Percentiles rank a stretch among this genome's conserved stretches.
Evolutionary conservation across 2,888 invertebrate species (phyloP).

Genomic region (Hirtodrosophila alboralis): DNA sequence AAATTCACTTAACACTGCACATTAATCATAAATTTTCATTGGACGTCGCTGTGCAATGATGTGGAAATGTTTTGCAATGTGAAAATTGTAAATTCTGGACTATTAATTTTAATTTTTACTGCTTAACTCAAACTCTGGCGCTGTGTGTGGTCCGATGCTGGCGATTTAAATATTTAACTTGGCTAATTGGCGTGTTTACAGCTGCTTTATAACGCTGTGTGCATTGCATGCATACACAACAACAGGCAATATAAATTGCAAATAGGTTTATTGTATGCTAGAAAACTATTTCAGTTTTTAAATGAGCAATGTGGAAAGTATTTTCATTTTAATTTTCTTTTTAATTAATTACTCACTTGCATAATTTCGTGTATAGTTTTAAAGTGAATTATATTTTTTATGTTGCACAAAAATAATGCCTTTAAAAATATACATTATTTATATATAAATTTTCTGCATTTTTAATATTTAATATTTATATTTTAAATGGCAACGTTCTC

Average conservation of each 20-base stretch:
- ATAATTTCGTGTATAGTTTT: too few relatives aligned
- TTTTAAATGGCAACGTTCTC: too few relatives aligned
- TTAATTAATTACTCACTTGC: too few relatives aligned
- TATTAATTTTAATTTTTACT: slow-evolving; percentile 69
- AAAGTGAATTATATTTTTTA: too few relatives aligned
- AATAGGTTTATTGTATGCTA: not conserved
- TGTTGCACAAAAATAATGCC: too few relatives aligned
- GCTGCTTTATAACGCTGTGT: slow-evolving; percentile 22
- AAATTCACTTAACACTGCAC: slow-evolving; percentile 43
- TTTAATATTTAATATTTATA: too few relatives aligned
- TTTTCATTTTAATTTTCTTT: too few relatives aligned
- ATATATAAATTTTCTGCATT: too few relatives aligned
- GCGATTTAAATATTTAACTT: slow-evolving; percentile 28
- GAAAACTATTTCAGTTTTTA: too few relatives aligned
- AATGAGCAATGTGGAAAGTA: too few relatives aligned
- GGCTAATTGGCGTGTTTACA: slow-evolving; percentile 26
- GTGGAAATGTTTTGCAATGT: slow-evolving; percentile 62
- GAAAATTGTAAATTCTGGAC: slow-evolving; percentile 43
- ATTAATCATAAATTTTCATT: slow-evolving; percentile 64
- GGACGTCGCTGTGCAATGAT: slow-evolving; percentile 48
- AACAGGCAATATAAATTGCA: slow-evolving; percentile 7
- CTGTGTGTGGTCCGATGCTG: slow-evolving; percentile 12
- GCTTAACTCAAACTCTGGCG: not conserved
- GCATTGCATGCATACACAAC: slow-evolving; percentile 3
- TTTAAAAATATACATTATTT: too few relatives aligned